Conservation (phyloP, 2,797 vertebrate genomes). For the Varecia variegata region DNA sequence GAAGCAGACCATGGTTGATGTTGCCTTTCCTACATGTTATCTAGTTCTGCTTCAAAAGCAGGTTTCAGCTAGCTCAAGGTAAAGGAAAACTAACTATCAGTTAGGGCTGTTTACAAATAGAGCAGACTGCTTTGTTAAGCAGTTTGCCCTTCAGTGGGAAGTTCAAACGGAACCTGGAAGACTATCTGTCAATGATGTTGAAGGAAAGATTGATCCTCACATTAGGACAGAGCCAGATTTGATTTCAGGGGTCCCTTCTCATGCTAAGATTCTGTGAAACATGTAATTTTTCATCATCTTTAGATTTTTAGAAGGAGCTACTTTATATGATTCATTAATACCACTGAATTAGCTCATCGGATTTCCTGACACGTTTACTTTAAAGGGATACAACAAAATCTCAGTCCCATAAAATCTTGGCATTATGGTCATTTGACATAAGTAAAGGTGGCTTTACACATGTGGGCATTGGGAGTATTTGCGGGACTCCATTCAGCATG, state of each 20-base stretch:
- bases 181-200: background rate
- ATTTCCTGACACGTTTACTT: background rate
- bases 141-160: background rate
- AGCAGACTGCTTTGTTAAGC: background rate
- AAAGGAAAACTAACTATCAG: background rate
- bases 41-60: background rate
- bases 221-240: background rate
- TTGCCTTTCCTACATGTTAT: background rate
- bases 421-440: background rate
- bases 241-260: background rate
- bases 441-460: background rate
- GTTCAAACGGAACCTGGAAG: background rate
- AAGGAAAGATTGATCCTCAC: background rate
- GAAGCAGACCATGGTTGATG: background rate
- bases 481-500: background rate
- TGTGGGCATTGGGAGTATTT: background rate
- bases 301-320: background rate
- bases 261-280: background rate
- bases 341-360: background rate
- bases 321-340: background rate
- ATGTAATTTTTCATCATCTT: background rate
- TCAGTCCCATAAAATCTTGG: background rate
- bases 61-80: background rate
- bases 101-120: background rate
- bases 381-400: background rate